A percentile compares a stretch with the other conserved stretches of the same genome.
These are phyloP conservation scores for Cygnus atratus DNA, from an alignment of 2,113 vertebrate genomes.

Conservation along the genomic window DNA sequence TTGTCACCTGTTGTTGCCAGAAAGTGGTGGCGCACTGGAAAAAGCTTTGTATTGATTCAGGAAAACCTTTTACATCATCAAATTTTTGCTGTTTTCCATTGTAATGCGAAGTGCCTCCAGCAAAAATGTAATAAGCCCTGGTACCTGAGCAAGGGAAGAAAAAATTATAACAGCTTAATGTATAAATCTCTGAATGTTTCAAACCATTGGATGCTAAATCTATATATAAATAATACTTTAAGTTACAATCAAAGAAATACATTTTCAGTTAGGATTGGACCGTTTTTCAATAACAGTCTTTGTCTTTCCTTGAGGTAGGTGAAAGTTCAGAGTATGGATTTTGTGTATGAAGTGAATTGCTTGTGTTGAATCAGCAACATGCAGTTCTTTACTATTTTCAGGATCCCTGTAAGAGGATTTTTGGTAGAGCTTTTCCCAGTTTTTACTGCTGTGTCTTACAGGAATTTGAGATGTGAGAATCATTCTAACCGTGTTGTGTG, in stretches of 20 bases:
- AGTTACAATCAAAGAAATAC: neutral
- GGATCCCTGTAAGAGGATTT: too few species aligned
- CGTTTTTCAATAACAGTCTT: neutral
- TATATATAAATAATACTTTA: neutral
- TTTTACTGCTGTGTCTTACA: neutral
- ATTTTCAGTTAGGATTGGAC: neutral
- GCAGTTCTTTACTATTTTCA: neutral
- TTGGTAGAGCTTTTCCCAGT: neutral
- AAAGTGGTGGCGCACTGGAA: constrained; percentile 30
- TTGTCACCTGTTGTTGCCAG: neutral
- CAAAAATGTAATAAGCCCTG: too few species aligned
- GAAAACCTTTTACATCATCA: constrained; percentile 22
- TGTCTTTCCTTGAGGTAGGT: neutral
- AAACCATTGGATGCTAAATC: constrained; percentile 2
- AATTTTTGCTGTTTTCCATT: too few species aligned
- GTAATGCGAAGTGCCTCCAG: too few species aligned
- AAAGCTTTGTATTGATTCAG: constrained; percentile 33
- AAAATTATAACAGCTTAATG: too few species aligned
- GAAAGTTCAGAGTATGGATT: neutral
- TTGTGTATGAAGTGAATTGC: neutral
- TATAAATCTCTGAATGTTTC: too few species aligned
- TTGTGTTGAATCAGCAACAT: too few species aligned
- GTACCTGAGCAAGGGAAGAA: too few species aligned
- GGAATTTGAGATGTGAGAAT: neutral
- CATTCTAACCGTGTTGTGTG: neutral